Evolutionary conservation across 2,113 vertebrate genomes (phyloP).

Genomic region (Epinephelus cyanopodus): DNA sequence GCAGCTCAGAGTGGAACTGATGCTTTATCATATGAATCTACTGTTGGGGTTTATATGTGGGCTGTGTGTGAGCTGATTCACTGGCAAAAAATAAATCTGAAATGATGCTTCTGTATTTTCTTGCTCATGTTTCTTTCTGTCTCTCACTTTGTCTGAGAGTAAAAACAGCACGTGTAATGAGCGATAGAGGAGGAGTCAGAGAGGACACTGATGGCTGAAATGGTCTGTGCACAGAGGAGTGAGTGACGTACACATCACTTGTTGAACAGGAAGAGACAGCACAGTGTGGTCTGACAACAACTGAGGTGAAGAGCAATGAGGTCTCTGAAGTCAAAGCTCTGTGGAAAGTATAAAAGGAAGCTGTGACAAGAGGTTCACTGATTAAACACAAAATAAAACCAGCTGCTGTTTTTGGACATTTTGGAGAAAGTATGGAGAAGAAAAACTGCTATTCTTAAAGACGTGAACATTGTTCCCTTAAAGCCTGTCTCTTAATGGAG

Average conservation of each 20-base stretch:
- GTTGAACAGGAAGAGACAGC: conserved; percentile 13
- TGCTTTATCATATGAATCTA: background rate
- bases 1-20: conserved; percentile 1
- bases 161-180: background rate
- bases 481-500: too few species aligned
- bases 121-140: background rate
- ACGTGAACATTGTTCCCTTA: too few species aligned
- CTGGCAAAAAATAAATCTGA: background rate
- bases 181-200: background rate
- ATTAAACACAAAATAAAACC: too few species aligned
- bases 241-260: background rate
- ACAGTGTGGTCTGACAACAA: background rate
- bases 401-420: background rate
- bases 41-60: background rate
- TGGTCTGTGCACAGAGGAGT: background rate
- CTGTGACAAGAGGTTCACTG: too few species aligned
- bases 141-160: background rate
- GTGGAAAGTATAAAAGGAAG: too few species aligned
- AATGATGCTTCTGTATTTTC: background rate
- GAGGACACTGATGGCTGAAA: background rate
- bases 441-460: too few species aligned
- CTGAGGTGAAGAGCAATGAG: background rate
- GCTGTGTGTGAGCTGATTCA: background rate
- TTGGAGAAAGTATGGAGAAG: too few species aligned
- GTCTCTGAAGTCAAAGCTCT: too few species aligned